Base-by-base conservation (phyloP, 2,888 invertebrate genomes). In the Gasteruption jaculator region DNA sequence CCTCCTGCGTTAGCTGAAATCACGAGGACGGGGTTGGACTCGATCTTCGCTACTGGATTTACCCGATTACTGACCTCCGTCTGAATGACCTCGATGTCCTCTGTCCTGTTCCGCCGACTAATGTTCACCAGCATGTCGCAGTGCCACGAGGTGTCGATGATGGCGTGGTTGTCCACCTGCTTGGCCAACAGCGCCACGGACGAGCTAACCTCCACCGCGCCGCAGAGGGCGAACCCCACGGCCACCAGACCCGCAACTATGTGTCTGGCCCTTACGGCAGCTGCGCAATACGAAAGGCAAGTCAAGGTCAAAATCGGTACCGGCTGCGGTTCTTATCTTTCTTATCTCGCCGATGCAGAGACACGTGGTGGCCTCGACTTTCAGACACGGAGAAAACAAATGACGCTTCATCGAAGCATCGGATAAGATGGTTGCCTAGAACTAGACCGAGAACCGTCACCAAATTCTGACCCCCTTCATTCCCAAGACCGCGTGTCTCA, bases 121-220 rank as follows among this genome's bases (percentile, higher is more conserved):
- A 66, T 61, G 39, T 70, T 70, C 49, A 66, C 66, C 37, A 68
- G 57, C 67, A 68, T 67, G 46, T 70, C 65, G 37, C 70, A 70
- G 42, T 69, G 69, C 70, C 70, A 70, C 11, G 70, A 70, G 1
- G 68, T 70, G 40, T 70, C 70, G 50, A 68, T 68, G 46, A 65
- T 65, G 8, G 66, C 69, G 60, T 70, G 67, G 45, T 69, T 70
- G 48, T 70, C 70, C 34, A 61, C 54, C 40, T 68, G 70, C 54
- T 77, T 76, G 2, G 77, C 76, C 24, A 76, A 65, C 32, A 78
- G 60, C 12, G 77, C 76, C 2, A 78, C 77, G 3, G 76, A 76
- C 8, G 77, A 76, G 44, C 76, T 76, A 46, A 76, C 76, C 54
- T 78, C 77, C 4, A 78, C 75, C 10, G 78, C 70, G 2, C 78